Evolutionary conservation across 2,113 vertebrate species (phyloP).

Genomic region (Scomber japonicus): DNA sequence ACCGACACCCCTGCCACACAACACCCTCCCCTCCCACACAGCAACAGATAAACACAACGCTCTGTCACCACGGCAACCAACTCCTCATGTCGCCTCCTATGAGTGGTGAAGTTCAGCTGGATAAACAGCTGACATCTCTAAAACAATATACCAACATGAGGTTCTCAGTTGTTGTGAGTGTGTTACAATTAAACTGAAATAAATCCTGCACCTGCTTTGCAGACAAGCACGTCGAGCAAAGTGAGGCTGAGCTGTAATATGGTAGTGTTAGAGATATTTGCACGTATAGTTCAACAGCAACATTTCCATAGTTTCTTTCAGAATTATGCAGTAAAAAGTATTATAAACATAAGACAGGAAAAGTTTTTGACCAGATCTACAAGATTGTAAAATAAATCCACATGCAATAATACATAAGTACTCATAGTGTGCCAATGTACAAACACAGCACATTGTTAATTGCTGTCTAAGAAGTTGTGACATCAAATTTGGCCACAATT

Average conservation of each 20-base stretch:
- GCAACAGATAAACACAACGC: conserved; percentile 77
- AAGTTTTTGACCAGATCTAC: not conserved
- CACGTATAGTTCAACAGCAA: not conserved
- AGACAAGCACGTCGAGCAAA: not conserved
- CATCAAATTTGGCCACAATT: no score
- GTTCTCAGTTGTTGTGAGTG: conserved; percentile 5
- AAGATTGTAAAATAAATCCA: no score
- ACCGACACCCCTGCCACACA: conserved; percentile 21
- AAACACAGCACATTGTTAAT: no score
- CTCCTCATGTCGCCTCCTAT: conserved; percentile 58
- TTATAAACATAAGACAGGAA: not conserved
- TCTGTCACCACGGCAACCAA: conserved; percentile 70
- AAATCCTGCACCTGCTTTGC: conserved; percentile 33
- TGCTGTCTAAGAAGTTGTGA: no score
- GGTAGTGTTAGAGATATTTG: conserved; percentile 5
- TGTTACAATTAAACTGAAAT: conserved; percentile 32
- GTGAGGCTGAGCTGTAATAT: not conserved
- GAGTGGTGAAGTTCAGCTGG: conserved; percentile 46
- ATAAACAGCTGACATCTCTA: conserved; percentile 60
- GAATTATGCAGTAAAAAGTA: not conserved
- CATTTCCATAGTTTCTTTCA: not conserved
- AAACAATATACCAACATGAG: conserved; percentile 24
- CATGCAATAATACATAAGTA: no score
- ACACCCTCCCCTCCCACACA: conserved; percentile 31
- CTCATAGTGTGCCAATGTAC: no score